A percentile compares a stretch with the other conserved stretches of the same genome.
These are phyloP conservation scores for Drosophila sturtevanti DNA, from an alignment of 1,140 invertebrate species.

Conservation along the genomic window DNA sequence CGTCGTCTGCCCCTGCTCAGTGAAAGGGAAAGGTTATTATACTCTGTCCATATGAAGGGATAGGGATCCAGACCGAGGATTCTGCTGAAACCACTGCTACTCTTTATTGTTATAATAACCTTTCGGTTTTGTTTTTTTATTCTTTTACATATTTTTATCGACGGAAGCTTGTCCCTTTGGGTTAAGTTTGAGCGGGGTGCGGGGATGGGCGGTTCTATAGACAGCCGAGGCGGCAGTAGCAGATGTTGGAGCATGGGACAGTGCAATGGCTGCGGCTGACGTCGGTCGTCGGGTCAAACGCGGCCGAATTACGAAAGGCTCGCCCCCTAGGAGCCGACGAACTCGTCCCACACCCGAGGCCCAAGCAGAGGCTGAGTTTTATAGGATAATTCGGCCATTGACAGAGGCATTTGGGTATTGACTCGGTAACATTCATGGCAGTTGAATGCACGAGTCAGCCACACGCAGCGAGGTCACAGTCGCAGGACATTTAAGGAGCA, in stretches of 20 bases:
- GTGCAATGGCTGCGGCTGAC: constrained; percentile 52
- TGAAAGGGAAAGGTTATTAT: constrained; percentile 77
- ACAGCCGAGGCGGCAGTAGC: constrained; percentile 12
- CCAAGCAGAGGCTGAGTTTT: constrained; percentile 29
- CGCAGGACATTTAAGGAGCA: constrained; percentile 34
- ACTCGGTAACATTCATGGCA: constrained; percentile 3
- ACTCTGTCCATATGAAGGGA: constrained; percentile 42
- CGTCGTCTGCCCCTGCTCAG: constrained; percentile 52
- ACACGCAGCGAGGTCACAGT: constrained; percentile 42
- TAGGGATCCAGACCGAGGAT: constrained; percentile 55
- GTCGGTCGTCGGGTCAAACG: constrained; percentile 34
- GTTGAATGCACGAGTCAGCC: constrained; percentile 45
- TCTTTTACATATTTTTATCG: constrained; percentile 35
- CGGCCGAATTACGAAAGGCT: constrained; percentile 41
- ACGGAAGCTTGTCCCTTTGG: constrained; percentile 46
- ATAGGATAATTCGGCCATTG: constrained; percentile 38
- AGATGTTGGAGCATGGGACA: constrained; percentile 34
- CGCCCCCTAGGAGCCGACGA: constrained; percentile 21
- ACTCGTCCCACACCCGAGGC: constrained; percentile 27
- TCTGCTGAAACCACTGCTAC: constrained; percentile 47
- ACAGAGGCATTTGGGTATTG: constrained; percentile 20
- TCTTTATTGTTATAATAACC: constrained; percentile 78
- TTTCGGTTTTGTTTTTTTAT: constrained; percentile 54
- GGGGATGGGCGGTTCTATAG: constrained; percentile 25
- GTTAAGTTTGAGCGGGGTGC: neutral